These are phyloP conservation scores for Urocyon cinereoargenteus DNA, from an alignment of 2,797 vertebrate species.

Conservation along the genomic window DNA sequence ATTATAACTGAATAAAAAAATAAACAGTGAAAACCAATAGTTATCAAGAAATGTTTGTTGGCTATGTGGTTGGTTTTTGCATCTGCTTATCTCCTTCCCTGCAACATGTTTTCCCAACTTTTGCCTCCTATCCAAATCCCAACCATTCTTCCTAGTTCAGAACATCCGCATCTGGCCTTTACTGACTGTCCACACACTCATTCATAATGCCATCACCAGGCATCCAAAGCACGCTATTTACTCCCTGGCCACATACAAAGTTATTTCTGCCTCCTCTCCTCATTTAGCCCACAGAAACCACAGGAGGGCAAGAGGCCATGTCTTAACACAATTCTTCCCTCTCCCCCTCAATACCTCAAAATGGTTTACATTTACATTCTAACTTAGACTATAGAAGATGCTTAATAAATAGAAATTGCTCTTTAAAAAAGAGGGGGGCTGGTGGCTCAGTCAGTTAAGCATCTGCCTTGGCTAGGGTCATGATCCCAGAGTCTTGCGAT, in stretches of 20 bases:
- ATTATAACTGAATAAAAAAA: slow-evolving; percentile 1
- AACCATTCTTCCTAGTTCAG: neutral
- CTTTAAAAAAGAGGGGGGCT: too few relatives aligned
- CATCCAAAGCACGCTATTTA: neutral
- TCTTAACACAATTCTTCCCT: neutral
- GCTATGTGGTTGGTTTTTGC: neutral
- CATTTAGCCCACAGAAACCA: neutral
- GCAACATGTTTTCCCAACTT: neutral
- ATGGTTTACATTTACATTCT: neutral
- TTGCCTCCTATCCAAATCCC: neutral
- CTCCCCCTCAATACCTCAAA: neutral
- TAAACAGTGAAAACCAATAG: neutral
- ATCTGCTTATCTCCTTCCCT: neutral
- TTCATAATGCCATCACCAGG: neutral
- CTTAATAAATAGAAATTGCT: neutral
- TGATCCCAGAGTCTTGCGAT: too few relatives aligned
- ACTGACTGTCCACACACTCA: neutral
- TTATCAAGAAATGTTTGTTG: neutral
- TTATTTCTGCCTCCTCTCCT: neutral
- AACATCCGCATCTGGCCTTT: neutral
- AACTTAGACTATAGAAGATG: neutral
- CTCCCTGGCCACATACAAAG: neutral
- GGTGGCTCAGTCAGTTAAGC: too few relatives aligned
- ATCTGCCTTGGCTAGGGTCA: too few relatives aligned
- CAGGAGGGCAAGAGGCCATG: neutral